Evolutionary conservation across 2,888 invertebrate genomes (phyloP).

Genomic region (Polylopha cassiicola): DNA sequence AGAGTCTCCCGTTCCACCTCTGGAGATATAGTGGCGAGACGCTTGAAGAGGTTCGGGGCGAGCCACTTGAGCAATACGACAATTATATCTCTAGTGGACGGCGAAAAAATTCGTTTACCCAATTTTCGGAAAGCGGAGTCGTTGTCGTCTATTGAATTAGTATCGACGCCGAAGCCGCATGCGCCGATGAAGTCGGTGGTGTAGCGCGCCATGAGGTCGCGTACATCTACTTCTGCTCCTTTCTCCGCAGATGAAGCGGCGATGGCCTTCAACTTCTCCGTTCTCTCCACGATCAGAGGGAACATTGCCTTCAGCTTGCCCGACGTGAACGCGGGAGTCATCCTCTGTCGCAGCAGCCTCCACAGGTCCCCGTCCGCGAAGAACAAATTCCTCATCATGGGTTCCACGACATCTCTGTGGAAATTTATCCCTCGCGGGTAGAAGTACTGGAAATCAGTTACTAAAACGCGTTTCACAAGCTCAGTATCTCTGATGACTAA

Average conservation of each 20-base stretch:
- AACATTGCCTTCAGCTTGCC: slow-evolving; percentile 60
- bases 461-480: slow-evolving; percentile 4
- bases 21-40: not conserved
- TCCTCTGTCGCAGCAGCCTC: slow-evolving; percentile 52
- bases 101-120: slow-evolving; percentile 17
- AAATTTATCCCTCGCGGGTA: slow-evolving; percentile 12
- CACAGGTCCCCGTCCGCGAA: slow-evolving; percentile 53
- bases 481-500: slow-evolving; percentile 12
- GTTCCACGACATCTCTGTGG: no score
- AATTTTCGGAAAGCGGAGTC: slow-evolving; percentile 38
- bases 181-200: slow-evolving; percentile 54
- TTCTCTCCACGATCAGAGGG: slow-evolving; percentile 50
- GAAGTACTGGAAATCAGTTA: slow-evolving; percentile 14
- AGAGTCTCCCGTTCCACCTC: slow-evolving; percentile 1
- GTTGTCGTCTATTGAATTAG: slow-evolving; percentile 44
- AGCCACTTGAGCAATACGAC: slow-evolving; percentile 8
- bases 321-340: slow-evolving; percentile 58
- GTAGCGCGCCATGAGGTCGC: slow-evolving; percentile 51
- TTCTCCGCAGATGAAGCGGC: slow-evolving; percentile 24
- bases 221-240: slow-evolving; percentile 33
- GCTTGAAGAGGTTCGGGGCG: slow-evolving; percentile 9
- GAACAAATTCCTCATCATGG: slow-evolving; percentile 46
- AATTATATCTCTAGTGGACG: not conserved
- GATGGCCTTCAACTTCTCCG: slow-evolving; percentile 42
- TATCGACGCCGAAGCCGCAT: slow-evolving; percentile 50